Conservation (phyloP, 2,113 vertebrate species). For the Toxotes jaculatrix region DNA sequence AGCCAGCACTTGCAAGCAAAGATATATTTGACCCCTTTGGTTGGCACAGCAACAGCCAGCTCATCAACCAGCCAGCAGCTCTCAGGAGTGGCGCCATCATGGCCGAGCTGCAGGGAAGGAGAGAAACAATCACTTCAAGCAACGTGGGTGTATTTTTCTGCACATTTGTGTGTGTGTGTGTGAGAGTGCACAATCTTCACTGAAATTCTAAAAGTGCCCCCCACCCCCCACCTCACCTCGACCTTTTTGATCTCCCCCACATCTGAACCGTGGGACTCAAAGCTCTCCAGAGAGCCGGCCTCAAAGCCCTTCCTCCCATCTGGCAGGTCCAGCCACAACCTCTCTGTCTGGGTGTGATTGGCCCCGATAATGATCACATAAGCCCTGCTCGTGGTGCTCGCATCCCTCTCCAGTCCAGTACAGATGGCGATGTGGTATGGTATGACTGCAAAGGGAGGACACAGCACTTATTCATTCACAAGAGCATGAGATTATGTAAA, state of each 20-base stretch:
- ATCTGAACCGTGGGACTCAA: slow-evolving; percentile 88
- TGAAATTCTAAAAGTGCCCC: neutral
- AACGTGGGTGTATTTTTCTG: slow-evolving; percentile 40
- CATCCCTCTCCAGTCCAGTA: slow-evolving; percentile 90
- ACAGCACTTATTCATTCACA: slow-evolving; percentile 29
- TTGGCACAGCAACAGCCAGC: slow-evolving; percentile 90
- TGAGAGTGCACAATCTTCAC: neutral
- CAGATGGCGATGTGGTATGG: slow-evolving; percentile 91
- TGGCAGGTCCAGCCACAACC: slow-evolving; percentile 91
- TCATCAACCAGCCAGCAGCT: slow-evolving; percentile 98
- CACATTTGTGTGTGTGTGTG: neutral
- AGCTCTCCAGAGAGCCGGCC: slow-evolving; percentile 91
- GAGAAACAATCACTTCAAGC: slow-evolving; percentile 48
- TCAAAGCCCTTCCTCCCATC: slow-evolving; percentile 88
- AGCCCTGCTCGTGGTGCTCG: slow-evolving; percentile 91
- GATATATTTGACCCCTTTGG: slow-evolving; percentile 92
- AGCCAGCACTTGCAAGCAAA: slow-evolving; percentile 96
- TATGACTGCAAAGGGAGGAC: slow-evolving; percentile 85
- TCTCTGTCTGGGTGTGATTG: slow-evolving; percentile 84
- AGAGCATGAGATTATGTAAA: slow-evolving; percentile 15
- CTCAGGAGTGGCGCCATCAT: slow-evolving; percentile 94
- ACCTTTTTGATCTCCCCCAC: slow-evolving; percentile 94
- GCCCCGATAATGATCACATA: slow-evolving; percentile 91
- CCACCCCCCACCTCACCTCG: slow-evolving; percentile 85
- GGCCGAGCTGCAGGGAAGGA: slow-evolving; percentile 88